These are phyloP conservation scores for Cyrtorhinus lividipennis DNA, from an alignment of 1,140 invertebrate species.

Conservation along the genomic window DNA sequence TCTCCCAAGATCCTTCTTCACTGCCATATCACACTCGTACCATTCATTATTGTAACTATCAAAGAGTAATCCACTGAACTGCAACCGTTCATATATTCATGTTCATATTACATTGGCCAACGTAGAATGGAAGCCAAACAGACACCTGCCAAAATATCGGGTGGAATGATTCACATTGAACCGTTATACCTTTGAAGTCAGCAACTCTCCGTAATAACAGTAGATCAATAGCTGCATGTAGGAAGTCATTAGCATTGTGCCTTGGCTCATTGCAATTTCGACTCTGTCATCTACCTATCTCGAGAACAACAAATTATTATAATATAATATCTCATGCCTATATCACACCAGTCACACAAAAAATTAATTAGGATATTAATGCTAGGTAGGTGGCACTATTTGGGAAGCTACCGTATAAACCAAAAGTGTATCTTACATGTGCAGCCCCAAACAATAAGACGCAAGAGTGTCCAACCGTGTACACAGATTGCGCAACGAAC, in stretches of 20 bases:
- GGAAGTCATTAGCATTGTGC: constrained; percentile 1
- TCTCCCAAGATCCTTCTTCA: constrained; percentile 1
- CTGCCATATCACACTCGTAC: constrained; percentile 1
- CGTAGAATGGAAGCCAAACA: too few relatives aligned
- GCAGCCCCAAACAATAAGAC: constrained; percentile 5
- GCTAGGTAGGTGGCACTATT: neutral
- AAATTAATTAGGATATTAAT: neutral
- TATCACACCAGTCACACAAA: neutral
- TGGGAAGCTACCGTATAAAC: neutral
- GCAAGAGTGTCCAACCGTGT: constrained; percentile 1
- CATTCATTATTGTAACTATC: constrained; percentile 8
- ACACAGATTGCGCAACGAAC: constrained; percentile 6
- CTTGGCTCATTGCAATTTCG: neutral
- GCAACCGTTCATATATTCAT: neutral
- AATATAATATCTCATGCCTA: neutral
- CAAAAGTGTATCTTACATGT: neutral
- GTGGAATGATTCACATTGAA: too few relatives aligned
- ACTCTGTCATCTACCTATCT: constrained; percentile 10
- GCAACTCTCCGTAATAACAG: constrained; percentile 17
- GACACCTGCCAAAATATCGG: too few relatives aligned
- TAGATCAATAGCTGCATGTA: constrained; percentile 16
- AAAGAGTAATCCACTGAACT: constrained; percentile 9
- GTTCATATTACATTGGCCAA: neutral
- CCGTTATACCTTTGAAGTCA: constrained; percentile 12
- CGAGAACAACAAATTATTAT: too few relatives aligned